Evolutionary conservation across 2,113 vertebrate species (phyloP), one percentile per base, ranked within the genome.

Genomic region (Choloepus hoffmanni): DNA sequence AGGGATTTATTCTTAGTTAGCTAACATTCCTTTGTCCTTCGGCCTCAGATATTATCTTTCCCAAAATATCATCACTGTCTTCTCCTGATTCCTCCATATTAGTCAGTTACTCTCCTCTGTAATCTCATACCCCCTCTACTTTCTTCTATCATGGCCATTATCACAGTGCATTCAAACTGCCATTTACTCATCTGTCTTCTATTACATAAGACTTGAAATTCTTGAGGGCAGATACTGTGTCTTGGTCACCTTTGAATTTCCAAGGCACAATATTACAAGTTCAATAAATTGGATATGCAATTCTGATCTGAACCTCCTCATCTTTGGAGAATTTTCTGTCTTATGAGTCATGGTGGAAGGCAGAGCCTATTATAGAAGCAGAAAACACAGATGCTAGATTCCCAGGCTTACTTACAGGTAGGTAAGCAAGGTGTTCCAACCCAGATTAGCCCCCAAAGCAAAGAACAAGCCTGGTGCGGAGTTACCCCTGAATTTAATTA

Each of bases 21-120:
- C 23, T 67, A 83, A 36, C 45, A 77, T 12, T 48, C 33, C 62
- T 92, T 79, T 90, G 67, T 90, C 43, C 77, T 94, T 87, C 60
- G 67, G 13, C 82, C 92, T 89, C 50, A 92, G 74, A 70, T 65
- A 40, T 30, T 55, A 15, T 55, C 43, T 82, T 87, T 83, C 50
- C 53, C 28, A 84, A 76, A 92, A 43, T 78, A 43, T 55, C n/a
- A 95, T 90, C 30, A 67, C 72, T 68, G 65, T 36, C 92, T 88
- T 91, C 58, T 77, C 63, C 81, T 65, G 48, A 83, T 21, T 12
- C n/a, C 43, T 43, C 19, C 11, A 26, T 62, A 55, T 28, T 28
- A 70, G 36, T 48, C 53, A 73, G 53, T 83, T 95, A 45, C 76
- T 87, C n/a, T 76, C 89, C 36, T 82, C 45, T 78, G 24, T 43